Conservation (phyloP, 2,113 vertebrate species). For the Aplodontia rufa region DNA sequence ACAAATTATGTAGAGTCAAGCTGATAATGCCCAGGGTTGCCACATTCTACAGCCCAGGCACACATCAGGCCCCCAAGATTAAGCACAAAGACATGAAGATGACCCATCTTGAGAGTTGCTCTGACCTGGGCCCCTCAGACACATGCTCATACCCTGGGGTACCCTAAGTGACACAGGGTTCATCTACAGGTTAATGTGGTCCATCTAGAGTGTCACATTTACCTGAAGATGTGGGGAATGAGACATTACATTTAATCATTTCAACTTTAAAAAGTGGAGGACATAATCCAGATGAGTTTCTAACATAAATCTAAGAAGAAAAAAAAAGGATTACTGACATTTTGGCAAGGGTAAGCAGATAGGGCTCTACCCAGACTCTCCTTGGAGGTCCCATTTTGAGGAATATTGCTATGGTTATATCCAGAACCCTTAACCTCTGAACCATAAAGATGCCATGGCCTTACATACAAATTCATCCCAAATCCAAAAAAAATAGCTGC, state of each 20-base stretch:
- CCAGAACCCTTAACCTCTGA: background rate
- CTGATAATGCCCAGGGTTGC: background rate
- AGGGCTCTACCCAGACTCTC: background rate
- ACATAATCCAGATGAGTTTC: background rate
- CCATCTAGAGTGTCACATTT: background rate
- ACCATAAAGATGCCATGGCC: background rate
- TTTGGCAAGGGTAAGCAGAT: background rate
- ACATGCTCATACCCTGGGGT: fast-evolving
- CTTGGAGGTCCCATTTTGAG: background rate
- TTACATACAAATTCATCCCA: background rate
- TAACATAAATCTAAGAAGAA: background rate
- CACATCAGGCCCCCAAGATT: background rate
- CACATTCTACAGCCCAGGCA: background rate
- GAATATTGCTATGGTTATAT: background rate
- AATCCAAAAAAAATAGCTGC: background rate
- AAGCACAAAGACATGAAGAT: background rate
- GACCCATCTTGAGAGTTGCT: background rate
- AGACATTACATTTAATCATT: background rate
- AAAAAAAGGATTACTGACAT: background rate
- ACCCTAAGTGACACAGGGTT: fast-evolving
- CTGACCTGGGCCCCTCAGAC: background rate
- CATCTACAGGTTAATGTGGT: background rate
- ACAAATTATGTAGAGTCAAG: background rate
- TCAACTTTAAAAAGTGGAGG: background rate
- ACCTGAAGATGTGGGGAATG: background rate